Conservation (phyloP, 2,797 vertebrate genomes). For the Rhyacichthys aspro region DNA sequence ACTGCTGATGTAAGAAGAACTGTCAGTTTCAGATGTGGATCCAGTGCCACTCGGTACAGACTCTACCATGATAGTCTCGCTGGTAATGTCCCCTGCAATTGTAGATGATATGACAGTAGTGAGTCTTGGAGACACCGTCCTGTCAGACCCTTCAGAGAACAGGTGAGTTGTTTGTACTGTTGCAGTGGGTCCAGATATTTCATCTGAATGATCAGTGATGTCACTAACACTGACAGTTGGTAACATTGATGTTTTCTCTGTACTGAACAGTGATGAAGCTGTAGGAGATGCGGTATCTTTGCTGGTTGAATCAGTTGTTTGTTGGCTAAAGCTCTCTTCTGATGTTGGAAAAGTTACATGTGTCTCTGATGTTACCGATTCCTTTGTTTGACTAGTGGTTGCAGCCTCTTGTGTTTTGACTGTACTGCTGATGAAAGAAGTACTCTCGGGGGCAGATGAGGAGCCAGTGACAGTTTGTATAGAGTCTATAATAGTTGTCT, state of each 20-base stretch:
- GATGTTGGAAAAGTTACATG: not conserved
- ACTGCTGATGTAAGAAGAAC: not conserved
- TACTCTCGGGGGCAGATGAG: no score
- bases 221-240: not conserved
- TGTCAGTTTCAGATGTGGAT: not conserved
- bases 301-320: not conserved
- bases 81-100: not conserved
- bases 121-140: not conserved
- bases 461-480: no score
- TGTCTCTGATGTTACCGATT: not conserved
- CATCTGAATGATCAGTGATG: slow-evolving; percentile 12
- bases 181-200: not conserved
- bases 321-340: not conserved
- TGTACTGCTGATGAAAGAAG: no score
- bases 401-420: no score
- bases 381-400: no score
- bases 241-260: not conserved
- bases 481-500: no score
- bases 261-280: not conserved
- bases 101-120: not conserved
- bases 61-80: not conserved
- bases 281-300: not conserved
- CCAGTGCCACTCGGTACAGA: not conserved
- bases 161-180: no score
- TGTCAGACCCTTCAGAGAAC: not conserved